These are phyloP conservation scores for Nannospalax galili DNA, from an alignment of 2,113 vertebrate genomes.

Conservation along the genomic window DNA sequence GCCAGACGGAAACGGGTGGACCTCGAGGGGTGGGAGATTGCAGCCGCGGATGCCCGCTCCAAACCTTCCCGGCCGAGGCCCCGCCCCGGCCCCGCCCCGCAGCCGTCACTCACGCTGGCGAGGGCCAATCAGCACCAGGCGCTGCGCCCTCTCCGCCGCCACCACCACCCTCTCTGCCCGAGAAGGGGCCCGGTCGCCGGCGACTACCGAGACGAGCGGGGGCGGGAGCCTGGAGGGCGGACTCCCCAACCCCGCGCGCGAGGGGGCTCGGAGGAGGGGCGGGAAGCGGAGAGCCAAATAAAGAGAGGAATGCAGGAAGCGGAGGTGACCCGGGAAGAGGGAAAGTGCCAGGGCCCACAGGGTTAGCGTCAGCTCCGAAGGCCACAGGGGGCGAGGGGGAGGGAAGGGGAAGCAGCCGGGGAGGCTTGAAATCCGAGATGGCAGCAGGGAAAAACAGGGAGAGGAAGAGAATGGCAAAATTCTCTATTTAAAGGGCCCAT, in stretches of 20 bases:
- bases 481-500: not conserved
- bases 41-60: rapidly evolving
- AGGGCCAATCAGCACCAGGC: conserved; percentile 25
- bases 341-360: conserved; percentile 41
- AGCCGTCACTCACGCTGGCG: not conserved
- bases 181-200: not conserved
- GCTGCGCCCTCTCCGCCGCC: not conserved
- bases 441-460: not conserved
- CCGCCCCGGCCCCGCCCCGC: not conserved
- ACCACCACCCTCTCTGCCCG: not conserved
- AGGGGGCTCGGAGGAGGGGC: not conserved
- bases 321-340: conserved; percentile 67
- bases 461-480: not conserved
- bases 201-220: not conserved
- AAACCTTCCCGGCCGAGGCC: not conserved
- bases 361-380: conserved; percentile 43
- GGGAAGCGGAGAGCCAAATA: not conserved
- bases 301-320: conserved; percentile 71
- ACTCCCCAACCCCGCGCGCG: not conserved
- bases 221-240: not conserved
- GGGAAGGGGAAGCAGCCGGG: not conserved
- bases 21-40: no score
- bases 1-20: rapidly evolving
- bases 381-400: conserved; percentile 19
- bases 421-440: conserved; percentile 16